A percentile compares a stretch with the other conserved stretches of the same genome.
These are phyloP conservation scores for Laticauda colubrina DNA, from an alignment of 2,113 vertebrate genomes.

Conservation along the genomic window DNA sequence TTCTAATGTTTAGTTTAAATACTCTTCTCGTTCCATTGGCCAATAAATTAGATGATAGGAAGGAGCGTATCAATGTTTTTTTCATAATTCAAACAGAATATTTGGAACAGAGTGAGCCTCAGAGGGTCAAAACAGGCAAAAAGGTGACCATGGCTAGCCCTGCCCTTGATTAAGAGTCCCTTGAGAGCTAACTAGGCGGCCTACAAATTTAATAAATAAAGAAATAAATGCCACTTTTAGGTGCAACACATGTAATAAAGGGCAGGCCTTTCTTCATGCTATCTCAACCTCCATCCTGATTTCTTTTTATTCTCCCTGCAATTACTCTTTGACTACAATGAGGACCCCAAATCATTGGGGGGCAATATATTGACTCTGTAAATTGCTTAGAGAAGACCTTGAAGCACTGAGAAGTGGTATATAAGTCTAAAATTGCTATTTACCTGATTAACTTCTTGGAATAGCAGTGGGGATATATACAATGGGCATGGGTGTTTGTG, in stretches of 20 bases:
- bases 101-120: slow-evolving; percentile 10
- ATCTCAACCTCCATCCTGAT: not conserved
- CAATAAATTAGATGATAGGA: slow-evolving; percentile 52
- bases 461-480: slow-evolving; percentile 33
- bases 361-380: too few relatives aligned
- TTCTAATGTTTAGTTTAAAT: not conserved
- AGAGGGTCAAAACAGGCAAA: not conserved
- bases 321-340: not conserved
- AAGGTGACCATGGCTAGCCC: not conserved
- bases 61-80: slow-evolving; percentile 39
- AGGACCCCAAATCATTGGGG: too few relatives aligned
- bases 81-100: slow-evolving; percentile 30
- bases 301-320: not conserved
- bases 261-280: not conserved
- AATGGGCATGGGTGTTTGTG: too few relatives aligned
- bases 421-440: not conserved
- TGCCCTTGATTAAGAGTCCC: not conserved
- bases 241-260: not conserved
- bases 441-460: slow-evolving; percentile 1
- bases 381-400: too few relatives aligned
- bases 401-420: too few relatives aligned
- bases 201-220: not conserved
- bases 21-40: slow-evolving; percentile 40
- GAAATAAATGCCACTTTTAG: not conserved
- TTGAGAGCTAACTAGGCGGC: not conserved